Evolutionary conservation across 2,797 vertebrate species (phyloP).

Genomic region (Phataginus tetradactyla): DNA sequence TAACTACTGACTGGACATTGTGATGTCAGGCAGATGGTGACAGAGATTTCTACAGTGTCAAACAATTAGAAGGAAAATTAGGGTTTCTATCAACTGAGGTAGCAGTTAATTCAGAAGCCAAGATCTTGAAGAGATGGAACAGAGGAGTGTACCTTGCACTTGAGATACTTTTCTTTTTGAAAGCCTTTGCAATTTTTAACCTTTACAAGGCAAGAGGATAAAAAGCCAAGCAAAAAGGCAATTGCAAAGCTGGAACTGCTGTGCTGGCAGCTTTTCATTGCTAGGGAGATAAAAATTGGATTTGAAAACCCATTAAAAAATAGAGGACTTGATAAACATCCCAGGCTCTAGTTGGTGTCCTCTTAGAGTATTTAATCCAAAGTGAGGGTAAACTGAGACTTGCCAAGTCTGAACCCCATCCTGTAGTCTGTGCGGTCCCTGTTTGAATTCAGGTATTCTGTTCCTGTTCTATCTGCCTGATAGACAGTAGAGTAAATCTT

Average conservation of each 20-base stretch:
- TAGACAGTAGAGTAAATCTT: not conserved
- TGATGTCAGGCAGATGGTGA: not conserved
- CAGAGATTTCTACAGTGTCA: not conserved
- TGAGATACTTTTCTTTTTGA: not conserved
- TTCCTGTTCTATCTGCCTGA: not conserved
- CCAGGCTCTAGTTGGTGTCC: not conserved
- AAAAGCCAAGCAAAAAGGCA: not conserved
- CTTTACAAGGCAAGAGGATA: not conserved
- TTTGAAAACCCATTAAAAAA: not conserved
- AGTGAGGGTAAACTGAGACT: fast-evolving
- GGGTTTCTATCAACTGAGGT: not conserved
- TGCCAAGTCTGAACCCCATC: not conserved
- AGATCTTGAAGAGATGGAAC: not conserved
- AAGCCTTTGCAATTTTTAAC: not conserved
- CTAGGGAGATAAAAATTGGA: not conserved
- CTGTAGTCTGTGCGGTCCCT: not conserved
- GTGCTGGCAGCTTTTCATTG: not conserved
- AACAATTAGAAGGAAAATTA: not conserved
- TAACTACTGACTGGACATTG: not conserved
- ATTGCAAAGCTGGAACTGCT: not conserved
- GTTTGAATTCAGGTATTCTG: not conserved
- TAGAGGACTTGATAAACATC: not conserved
- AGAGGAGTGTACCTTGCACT: not conserved
- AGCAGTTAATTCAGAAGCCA: not conserved
- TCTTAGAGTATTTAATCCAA: not conserved